These are phyloP conservation scores for Potorous gilbertii DNA, from an alignment of 2,797 vertebrate genomes.

Conservation along the genomic window DNA sequence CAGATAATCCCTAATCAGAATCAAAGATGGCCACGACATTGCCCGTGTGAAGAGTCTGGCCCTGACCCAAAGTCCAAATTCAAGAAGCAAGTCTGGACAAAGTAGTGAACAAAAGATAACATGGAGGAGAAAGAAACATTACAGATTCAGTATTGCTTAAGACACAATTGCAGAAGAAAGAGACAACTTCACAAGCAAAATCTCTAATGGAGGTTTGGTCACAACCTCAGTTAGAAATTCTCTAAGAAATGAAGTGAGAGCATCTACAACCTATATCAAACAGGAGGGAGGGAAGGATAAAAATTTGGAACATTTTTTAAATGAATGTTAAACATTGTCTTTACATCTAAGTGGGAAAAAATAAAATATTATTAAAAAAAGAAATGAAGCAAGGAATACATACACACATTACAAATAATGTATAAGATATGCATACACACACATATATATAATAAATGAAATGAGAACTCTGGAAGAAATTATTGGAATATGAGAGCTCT, in stretches of 20 bases:
- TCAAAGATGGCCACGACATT: background rate
- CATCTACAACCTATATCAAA: too few species aligned
- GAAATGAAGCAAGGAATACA: background rate
- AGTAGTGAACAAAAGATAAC: background rate
- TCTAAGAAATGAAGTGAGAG: background rate
- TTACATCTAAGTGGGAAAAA: too few species aligned
- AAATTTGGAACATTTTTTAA: too few species aligned
- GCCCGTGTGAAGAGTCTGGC: background rate
- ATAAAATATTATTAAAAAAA: too few species aligned
- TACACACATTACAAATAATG: background rate
- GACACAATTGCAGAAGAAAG: background rate
- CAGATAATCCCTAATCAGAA: background rate
- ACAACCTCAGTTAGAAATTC: background rate
- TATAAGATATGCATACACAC: background rate
- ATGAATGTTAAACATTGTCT: too few species aligned
- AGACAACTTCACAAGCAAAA: background rate
- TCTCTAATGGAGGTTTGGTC: background rate
- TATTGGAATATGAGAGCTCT: background rate
- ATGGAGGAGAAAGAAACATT: background rate
- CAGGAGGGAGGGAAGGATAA: too few species aligned
- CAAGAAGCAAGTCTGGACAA: background rate
- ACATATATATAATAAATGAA: background rate
- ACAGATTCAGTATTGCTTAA: background rate
- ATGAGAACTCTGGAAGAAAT: background rate
- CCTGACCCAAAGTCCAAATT: background rate